Conservation (phyloP, 2,113 vertebrate species). For the Leptobrachium leishanense region DNA sequence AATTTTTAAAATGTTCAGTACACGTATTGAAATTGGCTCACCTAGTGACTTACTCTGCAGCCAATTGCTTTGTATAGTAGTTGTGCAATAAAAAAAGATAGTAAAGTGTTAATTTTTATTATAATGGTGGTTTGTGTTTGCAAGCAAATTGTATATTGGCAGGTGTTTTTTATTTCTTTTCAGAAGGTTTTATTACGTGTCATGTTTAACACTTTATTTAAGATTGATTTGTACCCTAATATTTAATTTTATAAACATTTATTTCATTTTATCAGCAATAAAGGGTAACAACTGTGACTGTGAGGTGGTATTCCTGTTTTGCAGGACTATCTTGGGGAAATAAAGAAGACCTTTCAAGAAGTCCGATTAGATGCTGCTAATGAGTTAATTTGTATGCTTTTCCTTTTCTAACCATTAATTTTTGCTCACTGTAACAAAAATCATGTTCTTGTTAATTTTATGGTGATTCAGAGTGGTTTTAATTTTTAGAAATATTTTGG, state of each 20-base stretch:
- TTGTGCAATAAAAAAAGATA: background rate
- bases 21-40: slow-evolving; percentile 86
- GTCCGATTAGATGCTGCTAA: no score
- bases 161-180: slow-evolving; percentile 71
- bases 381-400: no score
- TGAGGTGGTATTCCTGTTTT: slow-evolving; percentile 77
- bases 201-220: slow-evolving; percentile 81
- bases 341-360: no score
- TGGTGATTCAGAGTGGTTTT: no score
- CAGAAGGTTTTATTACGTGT: slow-evolving; percentile 89
- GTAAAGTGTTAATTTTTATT: background rate
- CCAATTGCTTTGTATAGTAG: background rate
- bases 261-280: slow-evolving; percentile 78
- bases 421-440: no score
- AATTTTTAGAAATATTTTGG: no score
- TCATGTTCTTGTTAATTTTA: no score
- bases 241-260: slow-evolving; percentile 85
- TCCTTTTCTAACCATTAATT: no score
- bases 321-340: slow-evolving; percentile 68
- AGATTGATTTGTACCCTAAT: slow-evolving; percentile 92
- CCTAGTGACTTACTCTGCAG: slow-evolving; percentile 59
- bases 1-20: slow-evolving; percentile 67
- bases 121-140: slow-evolving; percentile 59
- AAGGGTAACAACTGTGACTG: slow-evolving; percentile 70
- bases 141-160: slow-evolving; percentile 77